Percentiles rank a stretch among this genome's conserved stretches.
phyloP scores from a whole-genome alignment of 1,140 invertebrate genomes.

The Diachasma alloeum region DNA sequence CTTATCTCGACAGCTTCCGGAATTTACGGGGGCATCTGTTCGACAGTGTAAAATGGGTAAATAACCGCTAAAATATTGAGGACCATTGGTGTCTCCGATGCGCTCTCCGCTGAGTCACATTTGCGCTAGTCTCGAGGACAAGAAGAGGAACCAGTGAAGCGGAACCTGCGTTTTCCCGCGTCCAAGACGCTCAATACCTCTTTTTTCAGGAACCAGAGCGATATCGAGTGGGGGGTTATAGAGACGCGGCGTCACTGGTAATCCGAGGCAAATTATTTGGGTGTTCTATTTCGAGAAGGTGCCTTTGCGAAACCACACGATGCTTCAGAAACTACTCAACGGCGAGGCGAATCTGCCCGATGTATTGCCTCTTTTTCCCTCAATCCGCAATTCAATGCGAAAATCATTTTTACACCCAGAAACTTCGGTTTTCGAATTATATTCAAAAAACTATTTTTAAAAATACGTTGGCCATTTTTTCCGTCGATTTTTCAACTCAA shows the following conservation, averaged over 20 bases:
- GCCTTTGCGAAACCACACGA: conserved; percentile 62
- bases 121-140: no score
- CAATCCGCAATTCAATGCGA: conserved; percentile 37
- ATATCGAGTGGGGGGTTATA: conserved; percentile 31
- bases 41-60: no score
- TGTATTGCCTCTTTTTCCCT: neutral
- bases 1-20: neutral
- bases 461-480: no score
- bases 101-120: no score
- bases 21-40: neutral
- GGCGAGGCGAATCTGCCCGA: neutral
- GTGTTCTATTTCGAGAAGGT: conserved; percentile 67
- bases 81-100: no score
- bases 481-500: no score
- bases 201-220: conserved; percentile 5
- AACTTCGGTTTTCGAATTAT: no score
- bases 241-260: conserved; percentile 55
- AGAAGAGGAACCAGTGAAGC: no score
- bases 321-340: neutral
- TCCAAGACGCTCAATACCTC: neutral
- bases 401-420: conserved; percentile 41
- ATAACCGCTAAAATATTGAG: no score
- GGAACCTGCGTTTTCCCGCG: neutral
- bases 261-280: conserved; percentile 67
- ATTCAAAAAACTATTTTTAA: no score